These are phyloP conservation scores for Onthophagus sagittarius DNA, from an alignment of 2,888 invertebrate genomes.

Conservation along the genomic window DNA sequence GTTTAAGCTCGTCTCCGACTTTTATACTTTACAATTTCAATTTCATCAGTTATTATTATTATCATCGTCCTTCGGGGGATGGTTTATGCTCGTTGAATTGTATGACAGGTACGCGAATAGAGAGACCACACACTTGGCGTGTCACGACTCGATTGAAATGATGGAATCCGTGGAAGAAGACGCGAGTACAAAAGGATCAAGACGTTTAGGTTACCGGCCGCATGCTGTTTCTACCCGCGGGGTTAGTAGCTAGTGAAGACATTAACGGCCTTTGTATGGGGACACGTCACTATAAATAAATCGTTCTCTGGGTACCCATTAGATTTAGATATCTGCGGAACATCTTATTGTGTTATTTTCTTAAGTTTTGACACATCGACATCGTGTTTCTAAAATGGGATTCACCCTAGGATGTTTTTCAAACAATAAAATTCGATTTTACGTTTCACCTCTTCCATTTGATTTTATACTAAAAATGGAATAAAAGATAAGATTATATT, in stretches of 20 bases:
- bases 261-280: constrained; percentile 2
- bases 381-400: neutral
- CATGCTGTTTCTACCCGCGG: constrained; percentile 5
- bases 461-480: neutral
- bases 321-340: neutral
- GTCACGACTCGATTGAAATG: neutral
- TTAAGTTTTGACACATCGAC: neutral
- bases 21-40: too few relatives aligned
- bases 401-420: neutral
- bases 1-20: too few relatives aligned
- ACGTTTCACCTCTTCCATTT: neutral
- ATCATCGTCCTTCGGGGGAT: too few relatives aligned
- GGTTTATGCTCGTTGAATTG: neutral
- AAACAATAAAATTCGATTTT: neutral
- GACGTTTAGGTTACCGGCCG: neutral
- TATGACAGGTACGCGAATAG: neutral
- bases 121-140: neutral
- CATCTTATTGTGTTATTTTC: neutral
- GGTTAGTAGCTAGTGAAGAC: constrained; percentile 4
- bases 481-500: too few relatives aligned
- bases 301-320: neutral
- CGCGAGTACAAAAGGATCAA: neutral
- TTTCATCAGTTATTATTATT: too few relatives aligned
- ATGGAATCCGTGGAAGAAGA: neutral
- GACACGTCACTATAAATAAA: neutral